phyloP scores from a whole-genome alignment of 2,113 vertebrate genomes.

The Mola mola region DNA sequence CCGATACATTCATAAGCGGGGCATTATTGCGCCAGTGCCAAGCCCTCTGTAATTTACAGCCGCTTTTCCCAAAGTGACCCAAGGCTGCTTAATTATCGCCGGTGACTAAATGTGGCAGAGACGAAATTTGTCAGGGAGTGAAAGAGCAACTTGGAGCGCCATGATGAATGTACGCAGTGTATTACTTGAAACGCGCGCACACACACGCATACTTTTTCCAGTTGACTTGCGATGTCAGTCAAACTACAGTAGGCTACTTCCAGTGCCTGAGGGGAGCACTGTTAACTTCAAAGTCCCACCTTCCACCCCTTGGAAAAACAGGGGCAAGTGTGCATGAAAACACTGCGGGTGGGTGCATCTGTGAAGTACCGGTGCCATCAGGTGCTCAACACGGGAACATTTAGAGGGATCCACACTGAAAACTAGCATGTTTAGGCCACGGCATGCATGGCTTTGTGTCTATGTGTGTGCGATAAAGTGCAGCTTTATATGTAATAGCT shows the following conservation, averaged over 20 bases:
- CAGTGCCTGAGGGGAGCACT: constrained; percentile 70
- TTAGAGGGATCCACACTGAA: background rate
- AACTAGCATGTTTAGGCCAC: constrained; percentile 12
- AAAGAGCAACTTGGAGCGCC: constrained; percentile 10
- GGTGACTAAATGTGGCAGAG: constrained; percentile 26
- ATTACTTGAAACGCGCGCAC: constrained; percentile 40
- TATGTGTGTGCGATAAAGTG: constrained; percentile 20
- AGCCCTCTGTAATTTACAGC: constrained; percentile 38
- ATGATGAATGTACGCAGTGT: constrained; percentile 68
- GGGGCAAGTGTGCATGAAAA: constrained; percentile 58
- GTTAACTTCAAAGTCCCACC: constrained; percentile 67
- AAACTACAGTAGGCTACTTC: constrained; percentile 73
- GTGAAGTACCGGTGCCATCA: constrained; percentile 70
- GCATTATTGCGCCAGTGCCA: constrained; percentile 22
- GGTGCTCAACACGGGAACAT: constrained; percentile 48
- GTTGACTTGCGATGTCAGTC: constrained; percentile 63
- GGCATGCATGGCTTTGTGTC: constrained; percentile 16
- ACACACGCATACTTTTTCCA: constrained; percentile 50
- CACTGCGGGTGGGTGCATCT: constrained; percentile 44
- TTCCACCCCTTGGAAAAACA: constrained; percentile 51
- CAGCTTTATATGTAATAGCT: constrained; percentile 59
- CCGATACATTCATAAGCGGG: constrained; percentile 34
- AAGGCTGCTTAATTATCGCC: constrained; percentile 31
- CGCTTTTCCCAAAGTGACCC: constrained; percentile 21
- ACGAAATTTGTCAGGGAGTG: constrained; percentile 22